Percentiles rank a stretch among this genome's conserved stretches.
These are phyloP conservation scores for Euproctis similis DNA, from an alignment of 2,888 invertebrate species.

Conservation along the genomic window DNA sequence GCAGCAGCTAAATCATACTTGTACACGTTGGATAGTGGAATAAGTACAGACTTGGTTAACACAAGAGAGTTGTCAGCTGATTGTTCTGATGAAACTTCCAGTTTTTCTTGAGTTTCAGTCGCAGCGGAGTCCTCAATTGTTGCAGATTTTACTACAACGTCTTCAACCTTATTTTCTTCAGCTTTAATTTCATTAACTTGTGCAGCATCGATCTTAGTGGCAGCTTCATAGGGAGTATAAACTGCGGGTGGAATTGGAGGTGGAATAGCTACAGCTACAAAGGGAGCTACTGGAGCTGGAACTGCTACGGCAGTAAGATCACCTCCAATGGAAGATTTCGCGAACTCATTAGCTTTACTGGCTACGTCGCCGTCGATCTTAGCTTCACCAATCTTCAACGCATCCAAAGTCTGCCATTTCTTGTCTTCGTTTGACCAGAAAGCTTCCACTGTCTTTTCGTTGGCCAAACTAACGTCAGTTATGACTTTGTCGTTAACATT, in stretches of 20 bases:
- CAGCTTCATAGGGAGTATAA: conserved; percentile 12
- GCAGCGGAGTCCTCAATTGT: conserved; percentile 10
- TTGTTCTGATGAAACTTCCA: conserved; percentile 5
- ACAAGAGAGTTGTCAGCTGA: conserved; percentile 3
- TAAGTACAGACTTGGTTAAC: conserved; percentile 8
- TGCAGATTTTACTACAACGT: conserved; percentile 12
- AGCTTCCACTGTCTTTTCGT: conserved; percentile 36
- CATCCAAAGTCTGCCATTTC: conserved; percentile 60
- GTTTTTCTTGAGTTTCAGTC: conserved; percentile 1
- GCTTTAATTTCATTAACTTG: conserved; percentile 13
- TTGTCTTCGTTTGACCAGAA: conserved; percentile 55
- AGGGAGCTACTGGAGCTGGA: conserved; percentile 9
- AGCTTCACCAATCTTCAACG: conserved; percentile 49
- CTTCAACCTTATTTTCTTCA: conserved; percentile 26
- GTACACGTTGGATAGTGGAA: conserved; percentile 12
- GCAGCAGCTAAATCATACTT: conserved; percentile 16
- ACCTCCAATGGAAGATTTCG: conserved; percentile 29
- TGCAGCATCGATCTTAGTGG: conserved; percentile 4
- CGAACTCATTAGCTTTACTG: conserved; percentile 32
- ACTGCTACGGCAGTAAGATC: conserved; percentile 15
- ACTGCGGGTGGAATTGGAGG: conserved; percentile 17
- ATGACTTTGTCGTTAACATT: conserved; percentile 36
- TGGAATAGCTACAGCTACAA: conserved; percentile 7
- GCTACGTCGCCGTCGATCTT: conserved; percentile 47
- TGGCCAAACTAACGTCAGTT: conserved; percentile 34